These are phyloP conservation scores for Charaxes varanes DNA, from an alignment of 1,140 invertebrate species.

Conservation along the genomic window DNA sequence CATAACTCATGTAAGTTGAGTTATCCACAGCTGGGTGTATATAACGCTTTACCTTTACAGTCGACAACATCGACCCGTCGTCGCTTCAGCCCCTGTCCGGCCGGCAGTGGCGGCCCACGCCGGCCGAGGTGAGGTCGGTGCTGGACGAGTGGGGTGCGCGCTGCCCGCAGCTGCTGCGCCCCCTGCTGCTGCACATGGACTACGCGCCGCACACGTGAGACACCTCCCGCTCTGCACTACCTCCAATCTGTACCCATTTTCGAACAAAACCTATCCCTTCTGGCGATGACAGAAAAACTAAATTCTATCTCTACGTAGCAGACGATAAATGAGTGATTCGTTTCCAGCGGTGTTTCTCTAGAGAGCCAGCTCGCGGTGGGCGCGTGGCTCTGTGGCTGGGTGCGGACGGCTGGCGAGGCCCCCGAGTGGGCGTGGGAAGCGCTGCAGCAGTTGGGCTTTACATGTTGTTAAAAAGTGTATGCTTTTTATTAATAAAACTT, in stretches of 20 bases:
- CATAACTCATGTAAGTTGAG: not conserved
- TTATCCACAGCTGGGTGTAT: too few species aligned
- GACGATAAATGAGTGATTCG: not conserved
- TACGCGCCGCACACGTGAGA: slow-evolving; percentile 48
- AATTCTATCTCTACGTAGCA: not conserved
- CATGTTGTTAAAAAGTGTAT: too few species aligned
- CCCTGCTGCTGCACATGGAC: slow-evolving; percentile 35
- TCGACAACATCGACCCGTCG: slow-evolving; percentile 25
- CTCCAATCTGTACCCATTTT: too few species aligned
- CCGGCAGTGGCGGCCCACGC: slow-evolving; percentile 35
- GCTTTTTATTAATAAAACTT: too few species aligned
- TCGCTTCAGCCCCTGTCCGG: slow-evolving; percentile 23
- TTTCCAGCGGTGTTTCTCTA: slow-evolving; percentile 33
- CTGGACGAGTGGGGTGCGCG: slow-evolving; percentile 39
- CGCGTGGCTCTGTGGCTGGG: slow-evolving; percentile 31
- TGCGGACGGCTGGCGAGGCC: slow-evolving; percentile 5
- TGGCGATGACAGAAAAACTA: not conserved
- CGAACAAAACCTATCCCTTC: too few species aligned
- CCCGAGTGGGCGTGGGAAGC: slow-evolving; percentile 27
- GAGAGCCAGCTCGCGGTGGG: slow-evolving; percentile 37
- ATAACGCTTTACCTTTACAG: slow-evolving; percentile 25
- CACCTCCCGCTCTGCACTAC: too few species aligned
- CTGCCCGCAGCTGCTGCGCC: slow-evolving; percentile 32
- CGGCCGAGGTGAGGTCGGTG: slow-evolving; percentile 26
- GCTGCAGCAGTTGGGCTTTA: not conserved